Evolutionary conservation across 2,888 invertebrate species (phyloP), one percentile per base, ranked within the genome.

Genomic region (Pseudococcus jackbeardsleyi): DNA sequence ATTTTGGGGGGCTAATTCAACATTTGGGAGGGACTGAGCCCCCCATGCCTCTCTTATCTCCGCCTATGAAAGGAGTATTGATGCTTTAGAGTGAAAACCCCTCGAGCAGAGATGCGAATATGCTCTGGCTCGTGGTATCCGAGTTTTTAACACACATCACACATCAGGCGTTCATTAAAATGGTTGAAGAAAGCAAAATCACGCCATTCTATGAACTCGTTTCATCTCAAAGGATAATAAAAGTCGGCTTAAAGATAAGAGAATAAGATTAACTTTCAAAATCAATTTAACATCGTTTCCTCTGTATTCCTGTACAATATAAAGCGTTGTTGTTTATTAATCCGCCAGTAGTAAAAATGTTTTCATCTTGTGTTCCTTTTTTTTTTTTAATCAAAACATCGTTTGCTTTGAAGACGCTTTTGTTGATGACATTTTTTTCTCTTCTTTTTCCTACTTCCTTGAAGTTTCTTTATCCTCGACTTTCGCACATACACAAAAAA

Each of bases 201-300:
- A 9, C 19, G 59, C 19, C 19, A 11, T 1, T 39, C 33, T 9
- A 72, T 33, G 72, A 72, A 72, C 72, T 7, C 39, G 15, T 33
- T 42, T 42, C n/a, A 79, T 79, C 79, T 79, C 79, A 42, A 42
- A 79, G 2, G n/a, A 42, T 79, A 79, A 79, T 79, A 79, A 42
- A 42, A 79, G 19, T 42, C 42, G 79, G 42, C 42, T 79, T 42
- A 42, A 79, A 22, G 79, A 79, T 79, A 42, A 79, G 33, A 33
- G 68, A 79, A 79, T 42, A 79, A 79, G n/a, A 42, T 79, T 79
- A 42, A 79, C 79, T 79, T 79, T 79, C 2, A 42, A 39, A 79
- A 79, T 79, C 42, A 79, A 79, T 79, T 79, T 79, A 72, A 79
- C 79, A 79, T 79, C n/a, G 79, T 46, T 79, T 79, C 7, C 79